Evolutionary conservation across 2,113 vertebrate species (phyloP).

Genomic region (Tragelaphus buxtoni): DNA sequence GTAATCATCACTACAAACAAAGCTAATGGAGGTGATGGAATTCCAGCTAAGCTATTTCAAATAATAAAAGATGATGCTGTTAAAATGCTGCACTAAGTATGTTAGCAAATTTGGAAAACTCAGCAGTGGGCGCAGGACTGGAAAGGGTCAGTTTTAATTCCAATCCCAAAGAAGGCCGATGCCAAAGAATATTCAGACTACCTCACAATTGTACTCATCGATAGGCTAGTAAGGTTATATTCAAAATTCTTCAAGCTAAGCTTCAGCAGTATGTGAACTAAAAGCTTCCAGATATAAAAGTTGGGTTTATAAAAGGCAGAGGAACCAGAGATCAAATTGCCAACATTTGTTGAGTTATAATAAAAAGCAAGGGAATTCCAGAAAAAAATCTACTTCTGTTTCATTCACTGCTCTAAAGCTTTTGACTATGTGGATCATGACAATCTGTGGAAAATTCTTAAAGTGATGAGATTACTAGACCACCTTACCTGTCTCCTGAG

Average conservation of each 20-base stretch:
- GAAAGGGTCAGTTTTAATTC: background rate
- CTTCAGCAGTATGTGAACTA: background rate
- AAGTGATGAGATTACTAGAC: background rate
- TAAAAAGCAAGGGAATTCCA: background rate
- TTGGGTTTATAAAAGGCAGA: background rate
- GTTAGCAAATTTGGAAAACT: background rate
- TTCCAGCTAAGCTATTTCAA: background rate
- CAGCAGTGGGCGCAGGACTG: background rate
- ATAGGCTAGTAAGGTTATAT: background rate
- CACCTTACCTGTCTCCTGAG: background rate
- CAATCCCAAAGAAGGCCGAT: background rate
- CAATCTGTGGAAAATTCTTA: background rate
- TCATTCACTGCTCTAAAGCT: background rate
- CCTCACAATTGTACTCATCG: background rate
- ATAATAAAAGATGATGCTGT: background rate
- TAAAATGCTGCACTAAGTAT: background rate
- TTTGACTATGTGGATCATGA: background rate
- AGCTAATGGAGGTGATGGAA: background rate
- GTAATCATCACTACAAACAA: background rate
- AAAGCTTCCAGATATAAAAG: background rate
- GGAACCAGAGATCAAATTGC: background rate
- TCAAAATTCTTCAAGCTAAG: background rate
- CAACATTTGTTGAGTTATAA: background rate
- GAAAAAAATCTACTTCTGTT: background rate
- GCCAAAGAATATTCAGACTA: background rate